A percentile compares a stretch with the other conserved stretches of the same genome.
Evolutionary conservation across 2,888 invertebrate species (phyloP).

Genomic region (Dryomyza anilis): DNA sequence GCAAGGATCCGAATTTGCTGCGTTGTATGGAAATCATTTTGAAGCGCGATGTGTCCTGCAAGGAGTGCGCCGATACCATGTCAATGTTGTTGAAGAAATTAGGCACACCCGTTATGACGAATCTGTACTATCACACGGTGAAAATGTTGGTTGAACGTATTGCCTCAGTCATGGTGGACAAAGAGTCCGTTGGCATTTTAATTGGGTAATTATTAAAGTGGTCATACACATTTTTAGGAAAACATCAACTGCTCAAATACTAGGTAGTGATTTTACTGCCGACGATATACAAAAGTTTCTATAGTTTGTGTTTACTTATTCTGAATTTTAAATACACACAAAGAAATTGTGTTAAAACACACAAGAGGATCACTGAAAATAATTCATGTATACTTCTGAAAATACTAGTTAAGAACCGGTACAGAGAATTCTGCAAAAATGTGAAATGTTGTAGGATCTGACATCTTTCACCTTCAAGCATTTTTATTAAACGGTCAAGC

Average conservation of each 20-base stretch:
- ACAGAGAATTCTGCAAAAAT: too few relatives aligned
- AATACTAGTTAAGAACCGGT: too few relatives aligned
- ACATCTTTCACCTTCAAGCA: too few relatives aligned
- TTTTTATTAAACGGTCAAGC: too few relatives aligned
- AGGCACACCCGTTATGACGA: slow-evolving; percentile 93
- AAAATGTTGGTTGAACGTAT: slow-evolving; percentile 94
- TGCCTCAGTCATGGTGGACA: slow-evolving; percentile 95
- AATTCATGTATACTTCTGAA: too few relatives aligned
- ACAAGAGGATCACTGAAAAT: too few relatives aligned
- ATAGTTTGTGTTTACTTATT: not conserved
- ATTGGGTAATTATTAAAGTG: slow-evolving; percentile 64
- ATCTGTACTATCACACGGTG: slow-evolving; percentile 93
- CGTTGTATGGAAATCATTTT: slow-evolving; percentile 87
- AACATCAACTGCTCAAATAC: too few relatives aligned
- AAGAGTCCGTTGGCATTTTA: slow-evolving; percentile 79
- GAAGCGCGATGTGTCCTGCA: slow-evolving; percentile 88
- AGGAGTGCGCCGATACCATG: slow-evolving; percentile 91
- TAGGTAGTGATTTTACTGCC: too few relatives aligned
- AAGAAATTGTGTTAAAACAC: too few relatives aligned
- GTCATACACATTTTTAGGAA: too few relatives aligned
- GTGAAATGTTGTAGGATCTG: too few relatives aligned
- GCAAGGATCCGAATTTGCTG: slow-evolving; percentile 72
- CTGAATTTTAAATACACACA: not conserved
- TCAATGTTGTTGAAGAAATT: slow-evolving; percentile 84
- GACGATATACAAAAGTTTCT: too few relatives aligned